Conservation (phyloP, 1,140 invertebrate species). For the Pogonognathellus flavescens region DNA sequence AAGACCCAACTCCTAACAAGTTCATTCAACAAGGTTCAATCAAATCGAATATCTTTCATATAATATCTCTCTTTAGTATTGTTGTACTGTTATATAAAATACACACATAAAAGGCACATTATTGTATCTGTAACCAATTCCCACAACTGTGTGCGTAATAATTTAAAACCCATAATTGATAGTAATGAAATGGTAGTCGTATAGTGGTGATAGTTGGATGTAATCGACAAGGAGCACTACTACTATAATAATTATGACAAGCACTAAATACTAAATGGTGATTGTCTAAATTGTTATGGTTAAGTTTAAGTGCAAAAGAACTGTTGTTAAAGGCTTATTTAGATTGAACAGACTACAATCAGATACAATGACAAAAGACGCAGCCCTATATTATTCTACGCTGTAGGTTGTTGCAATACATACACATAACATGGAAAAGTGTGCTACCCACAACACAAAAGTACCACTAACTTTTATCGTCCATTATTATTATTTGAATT, state of each 20-base stretch:
- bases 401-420: not conserved
- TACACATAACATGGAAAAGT: not conserved
- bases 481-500: slow-evolving; percentile 16
- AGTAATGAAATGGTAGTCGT: no score
- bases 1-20: not conserved
- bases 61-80: not conserved
- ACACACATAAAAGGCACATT: no score
- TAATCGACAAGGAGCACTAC: no score
- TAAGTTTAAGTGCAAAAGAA: not conserved
- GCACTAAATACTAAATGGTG: not conserved
- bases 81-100: not conserved
- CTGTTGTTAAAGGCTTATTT: slow-evolving; percentile 17
- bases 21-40: slow-evolving; percentile 26
- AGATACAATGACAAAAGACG: not conserved
- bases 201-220: no score
- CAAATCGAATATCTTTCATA: not conserved
- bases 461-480: slow-evolving; percentile 30
- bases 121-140: no score
- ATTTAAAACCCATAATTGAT: no score
- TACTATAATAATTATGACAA: no score
- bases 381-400: not conserved
- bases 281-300: slow-evolving; percentile 21
- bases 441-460: slow-evolving; percentile 25
- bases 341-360: not conserved
- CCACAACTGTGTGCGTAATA: no score